Evolutionary conservation across 2,797 vertebrate genomes (phyloP).

Genomic region (Crypturellus tataupa): DNA sequence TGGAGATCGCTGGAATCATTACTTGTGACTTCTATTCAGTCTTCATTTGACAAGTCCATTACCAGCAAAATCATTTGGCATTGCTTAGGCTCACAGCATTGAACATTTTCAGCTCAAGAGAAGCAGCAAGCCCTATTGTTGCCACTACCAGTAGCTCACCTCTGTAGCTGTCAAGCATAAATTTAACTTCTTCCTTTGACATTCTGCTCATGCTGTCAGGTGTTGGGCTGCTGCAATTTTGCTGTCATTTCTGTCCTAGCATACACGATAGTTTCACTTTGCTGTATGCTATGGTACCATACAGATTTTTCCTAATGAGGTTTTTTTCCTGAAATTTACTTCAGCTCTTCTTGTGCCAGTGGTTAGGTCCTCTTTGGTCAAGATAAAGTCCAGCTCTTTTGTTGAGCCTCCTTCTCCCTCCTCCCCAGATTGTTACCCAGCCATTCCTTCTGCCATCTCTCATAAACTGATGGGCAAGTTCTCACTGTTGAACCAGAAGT

Average conservation of each 20-base stretch:
- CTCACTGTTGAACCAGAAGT: neutral
- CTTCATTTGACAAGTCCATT: neutral
- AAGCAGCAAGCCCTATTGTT: neutral
- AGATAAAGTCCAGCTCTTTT: neutral
- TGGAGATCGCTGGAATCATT: neutral
- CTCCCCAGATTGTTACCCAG: neutral
- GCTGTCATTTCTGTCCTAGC: neutral
- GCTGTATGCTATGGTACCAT: neutral
- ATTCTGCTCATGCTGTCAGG: neutral
- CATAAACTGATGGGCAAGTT: neutral
- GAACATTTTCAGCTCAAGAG: neutral
- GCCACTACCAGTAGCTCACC: neutral
- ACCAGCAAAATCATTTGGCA: neutral
- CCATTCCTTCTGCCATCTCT: neutral
- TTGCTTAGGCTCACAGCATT: neutral
- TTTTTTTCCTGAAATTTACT: neutral
- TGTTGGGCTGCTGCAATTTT: neutral
- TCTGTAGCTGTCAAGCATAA: neutral
- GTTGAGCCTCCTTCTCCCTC: neutral
- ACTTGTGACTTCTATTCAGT: neutral
- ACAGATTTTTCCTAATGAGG: neutral
- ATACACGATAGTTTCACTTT: neutral
- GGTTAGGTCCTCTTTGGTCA: neutral
- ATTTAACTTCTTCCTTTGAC: conserved; percentile 5
- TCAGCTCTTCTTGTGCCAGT: neutral